Base-by-base conservation (phyloP, 2,113 vertebrate species). In the Crotalus tigris region DNA sequence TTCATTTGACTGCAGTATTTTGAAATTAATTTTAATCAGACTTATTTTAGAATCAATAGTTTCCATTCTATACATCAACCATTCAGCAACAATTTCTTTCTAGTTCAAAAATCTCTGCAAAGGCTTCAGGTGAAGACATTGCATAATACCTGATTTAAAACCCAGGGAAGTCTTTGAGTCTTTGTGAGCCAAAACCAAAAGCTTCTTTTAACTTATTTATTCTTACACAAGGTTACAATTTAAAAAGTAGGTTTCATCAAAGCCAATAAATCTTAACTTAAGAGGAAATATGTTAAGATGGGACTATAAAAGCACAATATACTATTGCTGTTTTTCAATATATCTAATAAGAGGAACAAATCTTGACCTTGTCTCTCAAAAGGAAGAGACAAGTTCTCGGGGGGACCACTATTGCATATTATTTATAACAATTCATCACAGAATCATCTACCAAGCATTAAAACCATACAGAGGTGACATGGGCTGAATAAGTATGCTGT, bases 11-110 rank as follows among this genome's bases (percentile, higher is more conserved):
- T 99, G 99, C 5, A 99, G 97, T 1, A 99, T 98, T 93, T 99
- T 99, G 96, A 99, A 99, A 97, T 99, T 99, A 39, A 44, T 94
- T 99, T 99, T 91, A 99, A 99, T 99, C 99, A 99, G 96, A 99
- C 99, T 96, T 6, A 99, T 99, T 96, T 99, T 99, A 44, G 99
- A 98, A 96, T 99, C 99, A 5, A 98, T 99, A 95, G 99, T 99
- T 93, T 98, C 99, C 89, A 99, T 99, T 6, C 98, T 98, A 44
- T 44, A 81, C 7, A 44, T 96, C 99, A 92, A 94, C 99, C 99
- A 95, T 99, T 99, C 39, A 99, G 97, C 90, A 99, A 99, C 99
- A 99, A 99, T 93, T 97, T 97, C 90, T 95, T 94, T 95, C 93
- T 92, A 92, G 69, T 92, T 95, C 94, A 97, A 92, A 96, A 92